phyloP scores from a whole-genome alignment of 2,113 vertebrate species.

The Lycocorax pyrrhopterus region DNA sequence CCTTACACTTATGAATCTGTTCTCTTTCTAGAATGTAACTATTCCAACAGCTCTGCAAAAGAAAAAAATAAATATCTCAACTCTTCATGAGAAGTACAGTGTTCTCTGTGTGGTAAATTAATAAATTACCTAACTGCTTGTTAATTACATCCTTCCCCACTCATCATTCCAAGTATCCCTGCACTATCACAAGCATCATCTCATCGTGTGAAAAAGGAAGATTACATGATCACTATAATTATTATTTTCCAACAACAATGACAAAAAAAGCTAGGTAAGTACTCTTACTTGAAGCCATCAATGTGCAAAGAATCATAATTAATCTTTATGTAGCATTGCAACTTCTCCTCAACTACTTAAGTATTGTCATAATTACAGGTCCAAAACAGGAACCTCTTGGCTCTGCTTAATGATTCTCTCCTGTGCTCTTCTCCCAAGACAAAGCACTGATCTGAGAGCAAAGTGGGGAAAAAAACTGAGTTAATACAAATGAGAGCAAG shows the following conservation, averaged over 20 bases:
- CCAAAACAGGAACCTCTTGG: conserved; percentile 20
- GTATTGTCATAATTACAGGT: neutral
- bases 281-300: conserved; percentile 14
- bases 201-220: neutral
- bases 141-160: conserved; percentile 55
- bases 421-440: neutral
- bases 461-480: neutral
- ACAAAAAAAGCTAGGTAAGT: conserved; percentile 21
- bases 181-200: conserved; percentile 26
- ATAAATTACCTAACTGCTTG: conserved; percentile 42
- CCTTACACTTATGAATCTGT: neutral
- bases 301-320: conserved; percentile 22
- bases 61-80: neutral
- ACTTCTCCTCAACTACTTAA: conserved; percentile 10
- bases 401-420: conserved; percentile 5
- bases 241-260: conserved; percentile 53
- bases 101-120: conserved; percentile 46
- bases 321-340: neutral
- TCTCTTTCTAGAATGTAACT: neutral
- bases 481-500: neutral
- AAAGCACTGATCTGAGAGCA: neutral
- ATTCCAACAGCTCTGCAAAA: neutral
- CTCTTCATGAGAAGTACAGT: neutral
- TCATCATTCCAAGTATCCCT: conserved; percentile 20
- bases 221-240: conserved; percentile 43